Base-by-base conservation (phyloP, 2,888 invertebrate genomes). In the Ferdinandea cuprea region DNA sequence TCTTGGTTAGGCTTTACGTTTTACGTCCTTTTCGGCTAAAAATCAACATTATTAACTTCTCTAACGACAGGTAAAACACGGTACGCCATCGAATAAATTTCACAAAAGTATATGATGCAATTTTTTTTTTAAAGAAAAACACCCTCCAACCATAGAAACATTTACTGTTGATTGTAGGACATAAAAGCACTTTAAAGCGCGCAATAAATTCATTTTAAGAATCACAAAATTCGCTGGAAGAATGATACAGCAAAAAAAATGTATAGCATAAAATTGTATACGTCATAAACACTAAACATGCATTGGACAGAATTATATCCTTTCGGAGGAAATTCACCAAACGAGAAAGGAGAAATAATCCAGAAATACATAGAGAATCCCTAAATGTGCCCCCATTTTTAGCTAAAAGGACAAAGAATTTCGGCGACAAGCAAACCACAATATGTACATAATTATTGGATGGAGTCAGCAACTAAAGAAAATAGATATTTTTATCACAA, bases 351-450 rank as follows among this genome's bases (percentile, higher is more conserved):
- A 37, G 13, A n/a, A 37, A 13, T 13, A n/a, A n/a, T n/a, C n/a
- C 11, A 35, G 6, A n/a, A 37, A 37, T 11, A 37, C 13, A 11
- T n/a, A 37, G 13, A 37, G 37, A 37, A 37, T 37, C 13, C 37
- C 6, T 37, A 13, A 37, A n/a, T 37, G 13, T 13, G 37, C 13
- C 13, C 37, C 37, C n/a, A 13, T 37, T 37, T 37, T 37, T 6
- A 37, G 37, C 37, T 5, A 13, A 37, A 13, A 37, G n/a, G 35
- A 35, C 35, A 11, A 37, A 37, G 37, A 37, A 37, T 13, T 37
- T 37, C 13, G 37, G 37, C 37, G 37, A 37, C 37, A 37, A 37
- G 37, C 11, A 37, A 37, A 37, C 37, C 37, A n/a, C 37, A 37
- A n/a, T n/a, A 13, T 5, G 13, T 37, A 13, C 13, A 37, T n/a